A percentile compares a stretch with the other conserved stretches of the same genome.
phyloP scores from a whole-genome alignment of 2,888 invertebrate genomes.

The Eumerus sabulonum region DNA sequence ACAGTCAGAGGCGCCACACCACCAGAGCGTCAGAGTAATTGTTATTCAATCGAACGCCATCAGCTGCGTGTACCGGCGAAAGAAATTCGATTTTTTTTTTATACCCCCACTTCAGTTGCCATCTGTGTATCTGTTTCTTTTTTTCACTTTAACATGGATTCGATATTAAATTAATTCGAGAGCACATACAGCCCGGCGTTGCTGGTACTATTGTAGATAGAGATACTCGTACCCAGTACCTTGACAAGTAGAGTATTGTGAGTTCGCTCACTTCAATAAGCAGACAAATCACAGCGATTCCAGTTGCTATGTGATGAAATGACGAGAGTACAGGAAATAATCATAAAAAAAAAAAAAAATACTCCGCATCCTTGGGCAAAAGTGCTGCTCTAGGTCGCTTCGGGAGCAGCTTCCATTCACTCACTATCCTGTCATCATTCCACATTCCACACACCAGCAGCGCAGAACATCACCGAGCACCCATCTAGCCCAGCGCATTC shows the following conservation, averaged over 20 bases:
- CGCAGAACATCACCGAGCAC: constrained; percentile 1
- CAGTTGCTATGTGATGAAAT: constrained; percentile 36
- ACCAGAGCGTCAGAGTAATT: constrained; percentile 38
- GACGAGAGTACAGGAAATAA: constrained; percentile 32
- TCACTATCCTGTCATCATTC: constrained; percentile 16
- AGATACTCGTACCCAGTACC: too few relatives aligned
- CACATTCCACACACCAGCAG: constrained; percentile 34
- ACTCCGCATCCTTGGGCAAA: constrained; percentile 25
- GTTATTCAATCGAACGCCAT: constrained; percentile 65
- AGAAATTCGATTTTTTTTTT: constrained; percentile 43
- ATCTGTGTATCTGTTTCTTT: neutral
- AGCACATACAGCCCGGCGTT: constrained; percentile 10
- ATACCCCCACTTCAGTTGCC: too few relatives aligned
- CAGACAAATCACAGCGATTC: constrained; percentile 58
- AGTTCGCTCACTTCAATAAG: constrained; percentile 21
- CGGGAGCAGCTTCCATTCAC: constrained; percentile 8
- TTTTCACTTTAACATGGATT: constrained; percentile 53
- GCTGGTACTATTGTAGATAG: neutral
- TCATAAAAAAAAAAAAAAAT: constrained; percentile 13
- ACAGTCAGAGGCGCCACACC: constrained; percentile 6
- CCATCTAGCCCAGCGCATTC: constrained; percentile 46
- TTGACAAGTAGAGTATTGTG: neutral
- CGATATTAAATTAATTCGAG: constrained; percentile 60
- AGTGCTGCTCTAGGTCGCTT: constrained; percentile 1
- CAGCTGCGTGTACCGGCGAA: constrained; percentile 47